phyloP scores from a whole-genome alignment of 2,113 vertebrate genomes.

The Alosa alosa region DNA sequence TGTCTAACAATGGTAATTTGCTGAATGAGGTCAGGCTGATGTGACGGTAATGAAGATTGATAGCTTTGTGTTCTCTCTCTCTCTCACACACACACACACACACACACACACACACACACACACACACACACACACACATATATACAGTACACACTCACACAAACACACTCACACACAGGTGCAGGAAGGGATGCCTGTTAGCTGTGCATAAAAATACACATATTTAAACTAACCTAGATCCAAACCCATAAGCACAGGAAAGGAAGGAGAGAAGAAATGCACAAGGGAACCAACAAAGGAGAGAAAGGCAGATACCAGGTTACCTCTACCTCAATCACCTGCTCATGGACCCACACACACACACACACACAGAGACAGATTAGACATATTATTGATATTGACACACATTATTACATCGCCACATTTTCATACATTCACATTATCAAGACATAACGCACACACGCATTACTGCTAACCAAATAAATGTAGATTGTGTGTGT shows the following conservation, averaged over 20 bases:
- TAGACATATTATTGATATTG: too few species aligned
- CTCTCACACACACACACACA: too few species aligned
- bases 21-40: constrained; percentile 44
- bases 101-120: constrained; percentile 25
- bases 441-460: too few species aligned
- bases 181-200: neutral
- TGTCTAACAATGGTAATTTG: constrained; percentile 49
- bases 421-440: too few species aligned
- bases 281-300: neutral
- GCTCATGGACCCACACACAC: neutral
- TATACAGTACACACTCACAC: neutral
- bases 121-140: neutral
- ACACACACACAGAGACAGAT: too few species aligned
- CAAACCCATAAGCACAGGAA: neutral
- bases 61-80: constrained; percentile 24
- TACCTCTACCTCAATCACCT: neutral
- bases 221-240: constrained; percentile 15
- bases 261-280: neutral
- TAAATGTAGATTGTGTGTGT: too few species aligned
- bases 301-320: neutral
- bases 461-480: too few species aligned
- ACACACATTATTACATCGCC: too few species aligned
- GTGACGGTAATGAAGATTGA: constrained; percentile 52
- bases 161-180: constrained; percentile 18
- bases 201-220: constrained; percentile 16